Conservation (phyloP, 2,113 vertebrate genomes). For the Xiphophorus couchianus region DNA sequence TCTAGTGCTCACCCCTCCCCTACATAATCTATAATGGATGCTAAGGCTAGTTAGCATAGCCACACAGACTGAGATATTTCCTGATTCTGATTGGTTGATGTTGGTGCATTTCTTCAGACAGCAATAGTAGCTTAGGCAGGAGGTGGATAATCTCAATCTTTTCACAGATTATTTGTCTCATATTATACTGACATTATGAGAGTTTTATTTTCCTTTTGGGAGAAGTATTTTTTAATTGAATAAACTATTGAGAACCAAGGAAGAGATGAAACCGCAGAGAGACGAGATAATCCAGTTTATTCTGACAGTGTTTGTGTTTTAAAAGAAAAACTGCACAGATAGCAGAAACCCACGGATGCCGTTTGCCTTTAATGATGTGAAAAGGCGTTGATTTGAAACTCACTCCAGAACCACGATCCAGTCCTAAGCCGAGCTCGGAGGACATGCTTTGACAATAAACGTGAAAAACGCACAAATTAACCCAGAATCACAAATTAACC, state of each 20-base stretch:
- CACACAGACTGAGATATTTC: no score
- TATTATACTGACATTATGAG: no score
- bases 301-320: neutral
- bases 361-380: neutral
- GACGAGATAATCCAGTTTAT: neutral
- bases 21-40: no score
- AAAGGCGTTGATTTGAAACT: constrained; percentile 9
- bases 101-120: no score
- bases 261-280: neutral
- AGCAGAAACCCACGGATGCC: neutral
- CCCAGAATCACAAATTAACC: neutral
- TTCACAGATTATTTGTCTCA: no score
- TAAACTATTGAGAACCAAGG: neutral
- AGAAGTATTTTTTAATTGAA: neutral
- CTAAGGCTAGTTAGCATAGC: no score
- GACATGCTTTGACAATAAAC: constrained; percentile 45
- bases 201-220: no score
- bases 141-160: no score
- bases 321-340: neutral
- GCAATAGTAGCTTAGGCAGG: no score
- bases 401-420: neutral
- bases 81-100: no score
- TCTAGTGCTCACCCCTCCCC: no score
- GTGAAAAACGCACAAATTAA: neutral
- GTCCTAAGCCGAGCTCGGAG: constrained; percentile 2